Conservation (phyloP, 2,888 invertebrate species). For the Sericinus montela region DNA sequence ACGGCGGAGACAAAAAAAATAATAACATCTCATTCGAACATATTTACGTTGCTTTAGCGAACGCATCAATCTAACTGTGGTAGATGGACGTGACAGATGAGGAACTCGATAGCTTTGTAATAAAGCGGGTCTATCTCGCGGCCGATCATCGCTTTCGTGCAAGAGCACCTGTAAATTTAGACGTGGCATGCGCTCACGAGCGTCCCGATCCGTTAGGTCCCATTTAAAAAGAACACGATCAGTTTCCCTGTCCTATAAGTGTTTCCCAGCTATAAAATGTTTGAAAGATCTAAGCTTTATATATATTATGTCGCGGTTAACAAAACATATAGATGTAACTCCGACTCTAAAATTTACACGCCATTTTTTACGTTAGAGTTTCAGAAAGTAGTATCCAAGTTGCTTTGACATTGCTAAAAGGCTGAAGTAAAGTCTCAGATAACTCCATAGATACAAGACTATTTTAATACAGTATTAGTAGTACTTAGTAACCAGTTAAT, state of each 20-base stretch:
- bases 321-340: no score
- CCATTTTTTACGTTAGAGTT: no score
- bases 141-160: constrained; percentile 9
- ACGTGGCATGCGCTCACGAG: constrained; percentile 15
- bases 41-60: constrained; percentile 10
- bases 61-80: constrained; percentile 10
- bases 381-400: no score
- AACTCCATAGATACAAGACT: no score
- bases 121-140: constrained; percentile 9
- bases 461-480: no score
- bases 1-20: constrained; percentile 2
- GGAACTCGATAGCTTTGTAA: constrained; percentile 5
- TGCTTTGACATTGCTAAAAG: no score
- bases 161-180: constrained; percentile 19
- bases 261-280: neutral
- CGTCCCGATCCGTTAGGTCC: constrained; percentile 10
- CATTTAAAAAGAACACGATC: constrained; percentile 13
- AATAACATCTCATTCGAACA: constrained; percentile 14
- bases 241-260: constrained; percentile 6
- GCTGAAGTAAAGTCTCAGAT: no score
- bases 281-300: no score
- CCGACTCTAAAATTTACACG: no score
- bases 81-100: constrained; percentile 9
- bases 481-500: no score
- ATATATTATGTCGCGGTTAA: no score